Base-by-base conservation (phyloP, 2,113 vertebrate species). In the Embiotoca jacksoni region DNA sequence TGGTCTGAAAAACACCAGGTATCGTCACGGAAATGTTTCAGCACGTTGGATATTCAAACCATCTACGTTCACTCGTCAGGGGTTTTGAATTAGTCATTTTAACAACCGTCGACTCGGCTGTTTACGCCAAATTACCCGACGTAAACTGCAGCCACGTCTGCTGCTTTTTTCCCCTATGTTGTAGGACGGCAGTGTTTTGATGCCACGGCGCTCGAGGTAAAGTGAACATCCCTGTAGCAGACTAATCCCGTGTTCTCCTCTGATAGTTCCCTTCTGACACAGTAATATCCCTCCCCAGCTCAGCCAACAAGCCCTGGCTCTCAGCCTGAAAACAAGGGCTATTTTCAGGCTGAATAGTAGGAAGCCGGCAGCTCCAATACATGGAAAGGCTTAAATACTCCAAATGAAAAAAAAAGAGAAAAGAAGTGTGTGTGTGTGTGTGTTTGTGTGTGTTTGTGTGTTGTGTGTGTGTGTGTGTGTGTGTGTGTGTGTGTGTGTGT, bases 281-380 rank as follows among this genome's bases (percentile, higher is more conserved):
- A 61, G 85, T 89, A 88, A 86, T 91, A 91, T 92, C 87, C 92
- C 87, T 92, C 87, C 86, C 73, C 78, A 75, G 83, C 87, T 91
- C 91, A 84, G 90, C 89, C 92, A 95, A 95, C 91, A 93, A 96
- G 95, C 83, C 89, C 94, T 92, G 93, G 95, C 93, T 95, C 95
- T 83, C 72, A 74, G 95, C 94, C 95, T 92, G 94, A 95, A 95
- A 95, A 94, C 92, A 80, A 89, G 88, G 85, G 94, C 96, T 98
- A 97, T 98, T 98, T 98, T 96, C 95, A 96, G 95, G 88, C 78
- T 95, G 94, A 96, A 97, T 95, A 93, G 93, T 92, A 96, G 96
- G 95, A 97, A 96, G 93, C 95, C 93, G 79, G 93, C 93, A 90
- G 92, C 95, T 94, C 93, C 95, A 94, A 94, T 94, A 96, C 95